These are phyloP conservation scores for Python bivittatus DNA, from an alignment of 2,113 vertebrate species.

Conservation along the genomic window DNA sequence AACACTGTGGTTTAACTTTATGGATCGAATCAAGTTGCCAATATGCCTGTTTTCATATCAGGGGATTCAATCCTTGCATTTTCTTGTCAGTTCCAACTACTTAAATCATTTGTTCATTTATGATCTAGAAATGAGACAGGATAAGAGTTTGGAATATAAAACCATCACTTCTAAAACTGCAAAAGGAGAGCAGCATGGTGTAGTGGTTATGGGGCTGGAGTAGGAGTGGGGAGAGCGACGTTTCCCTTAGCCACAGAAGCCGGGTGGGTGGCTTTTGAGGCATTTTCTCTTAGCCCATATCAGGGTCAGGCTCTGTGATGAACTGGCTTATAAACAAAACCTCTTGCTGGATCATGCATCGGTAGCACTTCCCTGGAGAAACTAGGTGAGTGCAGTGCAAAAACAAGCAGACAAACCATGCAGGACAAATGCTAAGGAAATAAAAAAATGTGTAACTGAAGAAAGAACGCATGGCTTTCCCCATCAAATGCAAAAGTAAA, in stretches of 20 bases:
- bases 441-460: not conserved
- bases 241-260: not conserved
- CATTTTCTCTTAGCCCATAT: not conserved
- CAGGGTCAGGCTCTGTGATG: no score
- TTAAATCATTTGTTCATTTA: slow-evolving; percentile 25
- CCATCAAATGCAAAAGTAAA: not conserved
- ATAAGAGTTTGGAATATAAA: not conserved
- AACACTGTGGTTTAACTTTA: not conserved
- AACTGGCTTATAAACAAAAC: not conserved
- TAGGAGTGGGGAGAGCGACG: not conserved
- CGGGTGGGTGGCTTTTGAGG: not conserved
- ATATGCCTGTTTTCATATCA: slow-evolving; percentile 8
- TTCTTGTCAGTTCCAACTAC: not conserved
- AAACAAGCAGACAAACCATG: not conserved
- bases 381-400: not conserved
- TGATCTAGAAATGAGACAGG: not conserved
- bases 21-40: slow-evolving; percentile 13
- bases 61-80: not conserved
- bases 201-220: not conserved
- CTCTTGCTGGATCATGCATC: not conserved
- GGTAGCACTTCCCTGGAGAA: no score
- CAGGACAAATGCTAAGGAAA: not conserved
- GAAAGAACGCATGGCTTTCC: not conserved
- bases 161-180: not conserved
- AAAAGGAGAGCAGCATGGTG: not conserved